Conservation (phyloP, 2,888 invertebrate genomes). For the Pemphredon lugubris region DNA sequence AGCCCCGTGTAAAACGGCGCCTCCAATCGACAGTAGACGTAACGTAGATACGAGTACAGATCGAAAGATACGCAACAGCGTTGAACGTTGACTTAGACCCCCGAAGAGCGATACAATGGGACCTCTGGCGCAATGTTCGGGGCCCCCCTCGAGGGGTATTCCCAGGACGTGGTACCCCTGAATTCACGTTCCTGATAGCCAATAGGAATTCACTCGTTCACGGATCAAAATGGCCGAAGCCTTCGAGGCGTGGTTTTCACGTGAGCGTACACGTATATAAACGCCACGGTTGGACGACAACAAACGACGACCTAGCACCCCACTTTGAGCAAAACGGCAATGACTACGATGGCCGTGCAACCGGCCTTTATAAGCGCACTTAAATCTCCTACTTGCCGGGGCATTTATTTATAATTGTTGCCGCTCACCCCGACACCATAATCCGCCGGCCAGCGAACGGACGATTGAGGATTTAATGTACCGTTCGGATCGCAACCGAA, state of each 20-base stretch:
- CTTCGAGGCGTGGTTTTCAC: conserved; percentile 65
- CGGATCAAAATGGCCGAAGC: conserved; percentile 59
- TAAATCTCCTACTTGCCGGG: conserved; percentile 10
- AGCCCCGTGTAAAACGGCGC: no score
- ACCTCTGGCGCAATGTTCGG: no score
- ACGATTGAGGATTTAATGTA: not conserved
- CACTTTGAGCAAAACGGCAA: not conserved
- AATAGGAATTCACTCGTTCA: conserved; percentile 53
- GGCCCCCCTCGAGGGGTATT: no score
- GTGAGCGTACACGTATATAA: conserved; percentile 13
- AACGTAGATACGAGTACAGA: no score
- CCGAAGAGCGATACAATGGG: no score
- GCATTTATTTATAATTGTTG: conserved; percentile 23
- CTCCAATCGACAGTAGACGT: no score
- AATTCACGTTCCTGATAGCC: conserved; percentile 46
- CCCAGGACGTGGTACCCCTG: conserved; percentile 29
- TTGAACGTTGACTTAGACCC: no score
- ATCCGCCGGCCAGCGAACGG: no score
- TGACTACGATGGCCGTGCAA: not conserved
- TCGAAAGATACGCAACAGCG: no score
- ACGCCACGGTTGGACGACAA: not conserved
- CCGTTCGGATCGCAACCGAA: not conserved
- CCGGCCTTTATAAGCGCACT: no score
- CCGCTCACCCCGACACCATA: not conserved
- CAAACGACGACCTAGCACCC: conserved; percentile 2